Conservation (phyloP, 2,797 vertebrate genomes). For the Hoplostethus atlanticus region DNA sequence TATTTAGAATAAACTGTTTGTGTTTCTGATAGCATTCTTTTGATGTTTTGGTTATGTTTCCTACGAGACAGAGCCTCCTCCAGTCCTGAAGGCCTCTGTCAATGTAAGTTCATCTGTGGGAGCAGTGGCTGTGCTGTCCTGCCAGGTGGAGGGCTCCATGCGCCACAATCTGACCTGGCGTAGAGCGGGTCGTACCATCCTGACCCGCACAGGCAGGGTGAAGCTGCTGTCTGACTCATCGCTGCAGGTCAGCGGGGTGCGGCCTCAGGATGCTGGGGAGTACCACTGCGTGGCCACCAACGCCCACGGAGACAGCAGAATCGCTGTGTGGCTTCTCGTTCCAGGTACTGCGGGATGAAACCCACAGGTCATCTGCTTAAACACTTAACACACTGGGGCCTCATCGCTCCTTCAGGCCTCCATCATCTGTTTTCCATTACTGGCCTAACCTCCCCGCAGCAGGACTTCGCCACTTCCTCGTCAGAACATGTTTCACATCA, state of each 20-base stretch:
- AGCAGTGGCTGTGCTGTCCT: constrained; percentile 85
- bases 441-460: constrained; percentile 55
- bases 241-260: constrained; percentile 83
- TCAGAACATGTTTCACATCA: constrained; percentile 67
- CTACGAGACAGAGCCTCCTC: constrained; percentile 88
- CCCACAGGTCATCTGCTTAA: constrained; percentile 71
- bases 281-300: constrained; percentile 89
- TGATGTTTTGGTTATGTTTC: constrained; percentile 49
- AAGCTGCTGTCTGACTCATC: constrained; percentile 85
- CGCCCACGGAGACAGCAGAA: constrained; percentile 75
- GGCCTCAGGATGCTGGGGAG: constrained; percentile 81
- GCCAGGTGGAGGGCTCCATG: constrained; percentile 82
- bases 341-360: constrained; percentile 82
- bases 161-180: constrained; percentile 93
- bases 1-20: constrained; percentile 53
- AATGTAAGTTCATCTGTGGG: constrained; percentile 88
- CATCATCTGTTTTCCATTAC: constrained; percentile 82
- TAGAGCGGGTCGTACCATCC: constrained; percentile 75
- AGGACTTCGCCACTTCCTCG: constrained; percentile 60
- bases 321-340: constrained; percentile 88
- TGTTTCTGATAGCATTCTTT: constrained; percentile 35
- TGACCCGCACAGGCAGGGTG: constrained; percentile 66
- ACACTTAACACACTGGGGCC: constrained; percentile 61
- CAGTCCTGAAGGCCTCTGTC: constrained; percentile 74
- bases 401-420: constrained; percentile 54